Evolutionary conservation across 2,888 invertebrate genomes (phyloP).

Genomic region (Megamerina dolium): DNA sequence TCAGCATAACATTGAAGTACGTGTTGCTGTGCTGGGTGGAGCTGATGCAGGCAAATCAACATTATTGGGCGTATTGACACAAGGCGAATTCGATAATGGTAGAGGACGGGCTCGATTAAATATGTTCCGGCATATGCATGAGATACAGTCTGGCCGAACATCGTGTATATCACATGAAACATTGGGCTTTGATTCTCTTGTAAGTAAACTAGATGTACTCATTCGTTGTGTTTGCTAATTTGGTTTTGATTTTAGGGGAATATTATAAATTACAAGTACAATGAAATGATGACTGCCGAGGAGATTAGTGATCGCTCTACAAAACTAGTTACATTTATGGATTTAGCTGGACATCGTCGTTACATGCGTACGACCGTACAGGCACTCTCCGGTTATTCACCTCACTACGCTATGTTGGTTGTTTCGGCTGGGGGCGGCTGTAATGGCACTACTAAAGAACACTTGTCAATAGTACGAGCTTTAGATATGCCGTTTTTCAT

Average conservation of each 20-base stretch:
- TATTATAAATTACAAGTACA: slow-evolving; percentile 82
- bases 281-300: slow-evolving; percentile 84
- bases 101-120: slow-evolving; percentile 89
- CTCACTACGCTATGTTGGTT: slow-evolving; percentile 85
- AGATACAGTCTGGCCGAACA: slow-evolving; percentile 88
- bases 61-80: slow-evolving; percentile 88
- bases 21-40: slow-evolving; percentile 90
- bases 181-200: slow-evolving; percentile 79
- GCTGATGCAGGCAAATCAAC: slow-evolving; percentile 98
- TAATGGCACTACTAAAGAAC: slow-evolving; percentile 81
- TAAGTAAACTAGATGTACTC: background rate
- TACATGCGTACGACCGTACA: slow-evolving; percentile 93
- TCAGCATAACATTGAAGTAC: slow-evolving; percentile 80
- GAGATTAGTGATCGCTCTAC: slow-evolving; percentile 90
- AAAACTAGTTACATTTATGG: slow-evolving; percentile 90
- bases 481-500: slow-evolving; percentile 86
- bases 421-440: slow-evolving; percentile 77
- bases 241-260: slow-evolving; percentile 75
- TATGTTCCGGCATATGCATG: slow-evolving; percentile 92
- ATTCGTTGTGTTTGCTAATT: background rate
- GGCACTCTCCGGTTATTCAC: slow-evolving; percentile 88
- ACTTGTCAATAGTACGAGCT: slow-evolving; percentile 76
- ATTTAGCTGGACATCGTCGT: slow-evolving; percentile 92
- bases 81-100: slow-evolving; percentile 94
- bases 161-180: slow-evolving; percentile 96